phyloP scores from a whole-genome alignment of 2,113 vertebrate species.

The Heloderma charlesbogerti region DNA sequence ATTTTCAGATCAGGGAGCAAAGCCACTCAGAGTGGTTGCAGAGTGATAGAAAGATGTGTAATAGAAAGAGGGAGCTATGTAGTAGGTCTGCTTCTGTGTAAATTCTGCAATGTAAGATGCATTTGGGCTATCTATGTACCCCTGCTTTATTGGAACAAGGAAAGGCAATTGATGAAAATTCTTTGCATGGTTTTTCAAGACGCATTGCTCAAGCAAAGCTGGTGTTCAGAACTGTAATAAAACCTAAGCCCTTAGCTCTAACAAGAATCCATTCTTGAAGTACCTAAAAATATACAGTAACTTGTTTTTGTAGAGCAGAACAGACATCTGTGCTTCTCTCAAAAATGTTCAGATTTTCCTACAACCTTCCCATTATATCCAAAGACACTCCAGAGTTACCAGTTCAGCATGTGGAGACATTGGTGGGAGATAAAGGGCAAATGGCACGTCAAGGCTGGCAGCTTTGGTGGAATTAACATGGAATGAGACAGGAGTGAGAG shows the following conservation, averaged over 20 bases:
- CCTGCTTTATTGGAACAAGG: neutral
- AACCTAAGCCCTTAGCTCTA: neutral
- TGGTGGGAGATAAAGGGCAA: slow-evolving; percentile 4
- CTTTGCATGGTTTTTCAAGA: neutral
- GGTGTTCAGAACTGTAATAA: neutral
- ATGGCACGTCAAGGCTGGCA: neutral
- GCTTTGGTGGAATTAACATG: neutral
- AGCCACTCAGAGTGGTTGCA: no score
- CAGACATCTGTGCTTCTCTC: neutral
- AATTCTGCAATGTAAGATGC: no score
- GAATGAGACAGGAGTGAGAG: neutral
- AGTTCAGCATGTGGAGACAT: neutral
- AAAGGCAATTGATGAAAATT: neutral
- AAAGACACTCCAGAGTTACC: neutral
- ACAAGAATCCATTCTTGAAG: neutral
- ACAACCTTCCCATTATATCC: neutral
- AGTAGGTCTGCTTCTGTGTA: neutral
- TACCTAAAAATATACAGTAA: neutral
- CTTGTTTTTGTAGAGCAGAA: neutral
- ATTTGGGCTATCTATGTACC: no score
- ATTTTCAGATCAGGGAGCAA: no score
- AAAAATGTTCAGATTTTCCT: slow-evolving; percentile 5
- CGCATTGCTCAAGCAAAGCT: neutral
- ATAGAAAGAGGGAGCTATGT: no score
- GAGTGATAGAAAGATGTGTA: no score